Percentiles rank a stretch among this genome's conserved stretches.
Conservation (phyloP, 2,888 invertebrate genomes). For the Xanthorhoe designata region DNA sequence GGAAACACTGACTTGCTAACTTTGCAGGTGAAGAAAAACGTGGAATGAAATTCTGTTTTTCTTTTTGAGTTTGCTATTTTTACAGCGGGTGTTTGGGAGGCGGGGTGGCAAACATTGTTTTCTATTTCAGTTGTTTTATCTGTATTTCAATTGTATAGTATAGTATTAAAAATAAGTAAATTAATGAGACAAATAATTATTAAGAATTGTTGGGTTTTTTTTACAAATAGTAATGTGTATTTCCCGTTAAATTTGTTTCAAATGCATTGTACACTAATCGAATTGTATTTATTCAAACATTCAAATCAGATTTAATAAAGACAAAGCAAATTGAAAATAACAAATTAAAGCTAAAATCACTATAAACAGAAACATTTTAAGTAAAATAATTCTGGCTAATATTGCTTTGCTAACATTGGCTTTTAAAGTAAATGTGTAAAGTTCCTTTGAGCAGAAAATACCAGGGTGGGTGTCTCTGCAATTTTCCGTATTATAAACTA, state of each 20-base stretch:
- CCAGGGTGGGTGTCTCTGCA: constrained; percentile 50
- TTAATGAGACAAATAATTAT: no score
- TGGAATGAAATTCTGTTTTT: constrained; percentile 25
- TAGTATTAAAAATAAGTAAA: no score
- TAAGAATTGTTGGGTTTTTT: no score
- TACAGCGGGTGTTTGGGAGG: background rate
- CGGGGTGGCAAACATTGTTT: constrained; percentile 2
- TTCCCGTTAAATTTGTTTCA: no score
- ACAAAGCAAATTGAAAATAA: constrained; percentile 5
- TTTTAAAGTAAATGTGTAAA: constrained; percentile 35
- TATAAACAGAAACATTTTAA: constrained; percentile 21
- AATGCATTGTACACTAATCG: no score
- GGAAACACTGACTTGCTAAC: constrained; percentile 51
- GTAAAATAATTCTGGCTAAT: constrained; percentile 32
- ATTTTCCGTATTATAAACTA: constrained; percentile 68
- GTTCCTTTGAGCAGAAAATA: constrained; percentile 36
- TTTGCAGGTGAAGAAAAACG: constrained; percentile 41
- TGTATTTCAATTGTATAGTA: background rate
- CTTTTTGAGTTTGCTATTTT: constrained; percentile 23
- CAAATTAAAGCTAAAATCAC: constrained; percentile 1
- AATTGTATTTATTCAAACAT: background rate
- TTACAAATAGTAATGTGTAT: no score
- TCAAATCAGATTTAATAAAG: background rate
- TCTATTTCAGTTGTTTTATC: background rate
- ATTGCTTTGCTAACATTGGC: constrained; percentile 34